A percentile compares a stretch with the other conserved stretches of the same genome.
Evolutionary conservation across 2,113 vertebrate species (phyloP).

Genomic region (Choloepus hoffmanni): DNA sequence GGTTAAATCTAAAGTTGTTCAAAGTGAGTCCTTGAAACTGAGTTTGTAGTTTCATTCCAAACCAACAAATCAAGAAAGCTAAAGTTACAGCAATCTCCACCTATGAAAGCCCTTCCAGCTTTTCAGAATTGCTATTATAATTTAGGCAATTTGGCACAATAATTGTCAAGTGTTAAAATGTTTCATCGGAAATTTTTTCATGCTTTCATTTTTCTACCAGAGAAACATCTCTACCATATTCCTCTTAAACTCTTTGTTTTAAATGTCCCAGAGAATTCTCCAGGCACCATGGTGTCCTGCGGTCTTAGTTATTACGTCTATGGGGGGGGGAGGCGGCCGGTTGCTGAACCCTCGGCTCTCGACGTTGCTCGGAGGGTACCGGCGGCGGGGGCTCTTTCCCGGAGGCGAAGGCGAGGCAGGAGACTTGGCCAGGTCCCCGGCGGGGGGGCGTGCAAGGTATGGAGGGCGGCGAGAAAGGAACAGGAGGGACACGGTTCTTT

Average conservation of each 20-base stretch:
- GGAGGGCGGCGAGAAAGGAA: too few relatives aligned
- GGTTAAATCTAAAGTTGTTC: constrained; percentile 12
- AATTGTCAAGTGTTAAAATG: neutral
- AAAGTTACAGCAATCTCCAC: neutral
- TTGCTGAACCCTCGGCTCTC: too few relatives aligned
- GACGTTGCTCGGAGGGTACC: too few relatives aligned
- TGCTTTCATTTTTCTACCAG: neutral
- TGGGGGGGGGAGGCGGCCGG: too few relatives aligned
- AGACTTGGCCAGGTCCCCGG: too few relatives aligned
- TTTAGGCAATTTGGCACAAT: neutral
- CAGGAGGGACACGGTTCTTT: too few relatives aligned
- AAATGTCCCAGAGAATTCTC: neutral
- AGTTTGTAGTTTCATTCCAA: constrained; percentile 18
- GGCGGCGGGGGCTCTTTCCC: too few relatives aligned
- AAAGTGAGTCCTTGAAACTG: neutral
- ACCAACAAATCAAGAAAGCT: constrained; percentile 32
- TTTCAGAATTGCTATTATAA: constrained; percentile 15
- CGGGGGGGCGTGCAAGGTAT: too few relatives aligned
- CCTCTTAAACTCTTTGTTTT: neutral
- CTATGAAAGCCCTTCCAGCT: neutral
- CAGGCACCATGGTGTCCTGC: neutral
- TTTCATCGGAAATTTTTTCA: neutral
- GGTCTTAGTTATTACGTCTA: too few relatives aligned
- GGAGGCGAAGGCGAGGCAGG: too few relatives aligned
- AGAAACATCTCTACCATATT: neutral